Percentiles rank a stretch among this genome's conserved stretches.
phyloP scores from a whole-genome alignment of 1,140 invertebrate genomes.

The Oreohelix idahoensis region DNA sequence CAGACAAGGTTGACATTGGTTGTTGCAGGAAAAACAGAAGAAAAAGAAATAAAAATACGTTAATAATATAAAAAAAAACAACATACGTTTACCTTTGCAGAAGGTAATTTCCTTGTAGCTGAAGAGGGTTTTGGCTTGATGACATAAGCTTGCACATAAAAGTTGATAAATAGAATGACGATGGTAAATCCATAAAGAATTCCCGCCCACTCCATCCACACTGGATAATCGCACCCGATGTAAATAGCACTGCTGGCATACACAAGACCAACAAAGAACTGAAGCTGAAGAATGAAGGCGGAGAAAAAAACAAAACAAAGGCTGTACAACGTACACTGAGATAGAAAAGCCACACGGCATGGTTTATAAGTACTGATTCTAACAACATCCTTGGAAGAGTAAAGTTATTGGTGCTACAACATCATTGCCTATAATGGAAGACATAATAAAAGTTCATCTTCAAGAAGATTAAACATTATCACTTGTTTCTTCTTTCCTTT shows the following conservation, averaged over 20 bases:
- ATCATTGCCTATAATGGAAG: too few relatives aligned
- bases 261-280: constrained; percentile 70
- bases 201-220: constrained; percentile 66
- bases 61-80: not conserved
- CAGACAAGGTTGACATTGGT: too few relatives aligned
- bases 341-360: not conserved
- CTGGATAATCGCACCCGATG: constrained; percentile 63
- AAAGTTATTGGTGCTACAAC: too few relatives aligned
- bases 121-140: not conserved
- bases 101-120: not conserved
- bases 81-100: not conserved
- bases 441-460: too few relatives aligned
- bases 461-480: too few relatives aligned
- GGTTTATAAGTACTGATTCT: too few relatives aligned
- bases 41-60: constrained; percentile 23
- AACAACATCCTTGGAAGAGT: too few relatives aligned
- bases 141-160: constrained; percentile 56
- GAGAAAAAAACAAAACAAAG: not conserved
- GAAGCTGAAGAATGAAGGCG: constrained; percentile 54
- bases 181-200: constrained; percentile 68
- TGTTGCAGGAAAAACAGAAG: not conserved
- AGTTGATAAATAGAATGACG: constrained; percentile 70
- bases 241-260: constrained; percentile 63
- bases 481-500: too few relatives aligned
- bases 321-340: not conserved